phyloP scores from a whole-genome alignment of 2,888 invertebrate species.

The Rhaphigaster nebulosa region DNA sequence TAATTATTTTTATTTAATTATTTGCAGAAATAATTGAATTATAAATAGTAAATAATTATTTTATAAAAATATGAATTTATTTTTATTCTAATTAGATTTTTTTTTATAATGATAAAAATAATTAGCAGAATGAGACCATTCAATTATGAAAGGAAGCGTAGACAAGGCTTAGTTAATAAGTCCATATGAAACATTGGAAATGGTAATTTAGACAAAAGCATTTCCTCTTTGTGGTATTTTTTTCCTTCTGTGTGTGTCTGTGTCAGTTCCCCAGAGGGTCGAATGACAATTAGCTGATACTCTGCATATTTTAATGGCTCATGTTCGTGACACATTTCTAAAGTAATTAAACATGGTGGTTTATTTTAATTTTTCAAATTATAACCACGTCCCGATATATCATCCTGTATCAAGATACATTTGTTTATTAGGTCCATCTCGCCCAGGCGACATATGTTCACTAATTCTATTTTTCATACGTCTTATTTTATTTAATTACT shows the following conservation, averaged over 20 bases:
- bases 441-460: background rate
- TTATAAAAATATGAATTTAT: too few relatives aligned
- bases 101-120: background rate
- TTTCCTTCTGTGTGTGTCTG: conserved; percentile 35
- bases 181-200: conserved; percentile 12
- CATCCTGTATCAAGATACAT: conserved; percentile 55
- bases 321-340: conserved; percentile 50
- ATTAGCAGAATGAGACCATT: background rate
- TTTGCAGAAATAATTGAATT: too few relatives aligned
- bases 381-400: conserved; percentile 34
- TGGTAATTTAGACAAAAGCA: conserved; percentile 58
- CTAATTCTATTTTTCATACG: background rate
- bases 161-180: background rate
- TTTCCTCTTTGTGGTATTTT: conserved; percentile 10
- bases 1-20: too few relatives aligned
- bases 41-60: too few relatives aligned
- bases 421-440: conserved; percentile 9
- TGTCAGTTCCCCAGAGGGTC: background rate
- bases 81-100: too few relatives aligned
- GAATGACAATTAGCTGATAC: conserved; percentile 53
- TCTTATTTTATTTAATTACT: background rate
- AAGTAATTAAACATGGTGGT: conserved; percentile 54
- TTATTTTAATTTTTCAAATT: conserved; percentile 58
- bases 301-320: conserved; percentile 51
- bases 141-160: background rate